These are phyloP conservation scores for Meriones unguiculatus DNA, from an alignment of 2,113 vertebrate genomes.

Conservation along the genomic window DNA sequence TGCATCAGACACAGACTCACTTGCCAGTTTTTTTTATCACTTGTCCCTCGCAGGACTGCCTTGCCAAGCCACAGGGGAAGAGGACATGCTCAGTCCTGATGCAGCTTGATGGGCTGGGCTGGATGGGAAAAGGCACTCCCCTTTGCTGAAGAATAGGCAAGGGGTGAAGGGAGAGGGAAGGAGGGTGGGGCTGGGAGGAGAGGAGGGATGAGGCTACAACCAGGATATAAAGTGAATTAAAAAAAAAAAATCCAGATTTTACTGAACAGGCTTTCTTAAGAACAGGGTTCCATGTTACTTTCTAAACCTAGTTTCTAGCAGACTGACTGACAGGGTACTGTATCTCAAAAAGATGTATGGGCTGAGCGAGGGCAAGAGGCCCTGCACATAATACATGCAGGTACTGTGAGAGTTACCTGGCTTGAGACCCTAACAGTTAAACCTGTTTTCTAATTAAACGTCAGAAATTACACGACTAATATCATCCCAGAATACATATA, in stretches of 20 bases:
- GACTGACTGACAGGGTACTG: not conserved
- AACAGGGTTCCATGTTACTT: slow-evolving; percentile 31
- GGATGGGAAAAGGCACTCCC: too few relatives aligned
- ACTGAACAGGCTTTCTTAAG: slow-evolving; percentile 36
- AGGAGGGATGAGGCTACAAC: too few relatives aligned
- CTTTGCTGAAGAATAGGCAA: too few relatives aligned
- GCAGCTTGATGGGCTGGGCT: too few relatives aligned
- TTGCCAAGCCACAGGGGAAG: too few relatives aligned
- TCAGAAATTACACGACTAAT: slow-evolving; percentile 52
- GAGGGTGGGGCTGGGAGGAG: too few relatives aligned
- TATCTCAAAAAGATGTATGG: slow-evolving; percentile 1
- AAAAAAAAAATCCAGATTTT: not conserved
- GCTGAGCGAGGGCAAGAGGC: not conserved
- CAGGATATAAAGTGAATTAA: too few relatives aligned
- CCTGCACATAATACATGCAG: not conserved
- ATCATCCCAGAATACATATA: slow-evolving; percentile 40
- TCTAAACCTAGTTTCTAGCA: slow-evolving; percentile 35
- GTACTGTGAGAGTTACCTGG: slow-evolving; percentile 15
- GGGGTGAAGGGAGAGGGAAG: too few relatives aligned
- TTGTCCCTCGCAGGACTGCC: too few relatives aligned
- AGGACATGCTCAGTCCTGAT: too few relatives aligned
- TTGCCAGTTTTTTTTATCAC: too few relatives aligned
- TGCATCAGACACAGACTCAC: too few relatives aligned
- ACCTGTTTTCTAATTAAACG: slow-evolving; percentile 61
- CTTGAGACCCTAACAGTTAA: slow-evolving; percentile 9